A percentile compares a stretch with the other conserved stretches of the same genome.
Evolutionary conservation across 2,888 invertebrate genomes (phyloP).

Genomic region (Doris montereyensis): DNA sequence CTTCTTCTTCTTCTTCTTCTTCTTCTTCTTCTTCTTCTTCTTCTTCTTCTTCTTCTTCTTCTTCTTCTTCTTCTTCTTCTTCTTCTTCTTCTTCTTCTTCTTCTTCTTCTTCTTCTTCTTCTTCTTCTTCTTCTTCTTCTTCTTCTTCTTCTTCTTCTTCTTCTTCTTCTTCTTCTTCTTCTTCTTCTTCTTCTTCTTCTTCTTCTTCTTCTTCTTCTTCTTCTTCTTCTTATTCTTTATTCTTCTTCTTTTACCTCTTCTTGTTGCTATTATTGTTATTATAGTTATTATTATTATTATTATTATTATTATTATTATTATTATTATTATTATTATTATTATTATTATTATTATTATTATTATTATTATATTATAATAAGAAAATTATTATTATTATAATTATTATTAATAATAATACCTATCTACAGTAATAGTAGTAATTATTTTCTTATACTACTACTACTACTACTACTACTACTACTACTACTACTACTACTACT

Average conservation of each 20-base stretch:
- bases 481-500: background rate
- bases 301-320: too few relatives aligned
- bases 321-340: too few relatives aligned
- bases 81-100: too few relatives aligned
- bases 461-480: background rate
- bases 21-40: background rate
- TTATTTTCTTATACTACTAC: background rate
- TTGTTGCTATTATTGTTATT: background rate
- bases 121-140: too few relatives aligned
- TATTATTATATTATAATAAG: too few relatives aligned
- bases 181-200: background rate
- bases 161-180: background rate
- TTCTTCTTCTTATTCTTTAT: too few relatives aligned
- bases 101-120: too few relatives aligned
- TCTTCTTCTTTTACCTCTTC: too few relatives aligned
- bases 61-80: background rate
- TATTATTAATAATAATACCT: background rate
- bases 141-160: background rate
- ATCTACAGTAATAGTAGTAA: background rate
- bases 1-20: background rate
- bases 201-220: background rate
- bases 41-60: background rate
- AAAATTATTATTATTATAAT: too few relatives aligned
- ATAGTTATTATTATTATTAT: too few relatives aligned
- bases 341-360: too few relatives aligned